Evolutionary conservation across 2,888 invertebrate genomes (phyloP), one percentile per base, ranked within the genome.

Genomic region (Mayetiola destructor): DNA sequence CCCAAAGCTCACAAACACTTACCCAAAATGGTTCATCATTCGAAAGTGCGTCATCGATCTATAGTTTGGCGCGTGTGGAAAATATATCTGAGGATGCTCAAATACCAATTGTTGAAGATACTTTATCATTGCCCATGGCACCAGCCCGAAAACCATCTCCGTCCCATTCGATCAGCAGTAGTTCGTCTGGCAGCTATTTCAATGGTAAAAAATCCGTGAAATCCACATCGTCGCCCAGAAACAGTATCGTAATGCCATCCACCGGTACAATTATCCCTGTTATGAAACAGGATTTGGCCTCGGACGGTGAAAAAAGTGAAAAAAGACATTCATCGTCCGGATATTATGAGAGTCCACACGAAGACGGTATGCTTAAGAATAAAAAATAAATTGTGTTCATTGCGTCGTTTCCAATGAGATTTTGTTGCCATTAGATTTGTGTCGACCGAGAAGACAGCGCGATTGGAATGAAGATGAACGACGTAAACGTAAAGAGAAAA

Each of bases 1-100:
- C 70, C 0, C 73, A 72, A 60, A 72, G 69, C 57, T 72, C 72
- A 1, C 72, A 71, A 71, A 77, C 76, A 62, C 79, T 78, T 61
- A 80, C 78, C 3, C 81, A 81, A 66, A 87, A 85, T 60, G 88
- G 88, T 27, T 88, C 87, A 61, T 88, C 88, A n/a, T 88, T 89
- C 69, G 89, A 89, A 71, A 88, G 88, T 69, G 86, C 85, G 60
- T 87, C 87, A 58, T 87, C 87, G 40, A 75, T 87, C 59, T 87
- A 87, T 69, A 87, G 87, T 62, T 75, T 82, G 54, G 84, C 87
- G 36, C 79, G 84, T 61, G 84, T 82, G 61, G 85, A 87, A 67
- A 80, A 80, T 60, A 72, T 78, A 37, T 75, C 76, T 40, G 83
- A 83, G 66, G 82, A 83, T 64, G 35, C 39, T 20, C 30, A 20